Conservation (phyloP, 2,797 vertebrate species). For the Myotis myotis region DNA sequence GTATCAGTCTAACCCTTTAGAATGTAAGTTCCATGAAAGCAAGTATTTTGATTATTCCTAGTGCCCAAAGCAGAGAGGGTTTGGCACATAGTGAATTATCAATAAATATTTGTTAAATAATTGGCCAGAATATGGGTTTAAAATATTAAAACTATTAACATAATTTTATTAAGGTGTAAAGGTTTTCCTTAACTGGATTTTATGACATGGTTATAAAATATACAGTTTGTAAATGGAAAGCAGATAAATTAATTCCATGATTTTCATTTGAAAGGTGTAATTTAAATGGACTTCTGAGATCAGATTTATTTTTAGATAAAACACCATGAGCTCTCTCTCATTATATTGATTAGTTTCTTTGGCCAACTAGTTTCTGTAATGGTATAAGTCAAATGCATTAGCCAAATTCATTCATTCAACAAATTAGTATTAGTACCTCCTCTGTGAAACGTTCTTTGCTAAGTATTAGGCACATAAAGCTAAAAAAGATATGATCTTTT, state of each 20-base stretch:
- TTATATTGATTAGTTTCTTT: slow-evolving; percentile 50
- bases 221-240: slow-evolving; percentile 76
- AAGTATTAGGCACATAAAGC: neutral
- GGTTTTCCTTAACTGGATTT: slow-evolving; percentile 64
- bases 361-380: slow-evolving; percentile 16
- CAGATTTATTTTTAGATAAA: slow-evolving; percentile 62
- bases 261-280: slow-evolving; percentile 60
- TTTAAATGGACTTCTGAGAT: slow-evolving; percentile 51
- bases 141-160: slow-evolving; percentile 63
- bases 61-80: neutral
- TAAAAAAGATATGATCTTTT: neutral
- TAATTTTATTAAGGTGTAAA: slow-evolving; percentile 79
- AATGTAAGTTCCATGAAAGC: neutral
- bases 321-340: slow-evolving; percentile 22
- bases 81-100: neutral
- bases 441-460: neutral
- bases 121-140: neutral
- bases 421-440: neutral
- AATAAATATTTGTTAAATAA: slow-evolving; percentile 7
- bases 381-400: slow-evolving; percentile 37
- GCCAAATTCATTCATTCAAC: slow-evolving; percentile 37
- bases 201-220: slow-evolving; percentile 76
- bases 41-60: neutral
- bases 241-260: slow-evolving; percentile 43
- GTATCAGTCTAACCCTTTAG: neutral